phyloP scores from a whole-genome alignment of 2,113 vertebrate genomes.

The Eudyptes chrysolophus region DNA sequence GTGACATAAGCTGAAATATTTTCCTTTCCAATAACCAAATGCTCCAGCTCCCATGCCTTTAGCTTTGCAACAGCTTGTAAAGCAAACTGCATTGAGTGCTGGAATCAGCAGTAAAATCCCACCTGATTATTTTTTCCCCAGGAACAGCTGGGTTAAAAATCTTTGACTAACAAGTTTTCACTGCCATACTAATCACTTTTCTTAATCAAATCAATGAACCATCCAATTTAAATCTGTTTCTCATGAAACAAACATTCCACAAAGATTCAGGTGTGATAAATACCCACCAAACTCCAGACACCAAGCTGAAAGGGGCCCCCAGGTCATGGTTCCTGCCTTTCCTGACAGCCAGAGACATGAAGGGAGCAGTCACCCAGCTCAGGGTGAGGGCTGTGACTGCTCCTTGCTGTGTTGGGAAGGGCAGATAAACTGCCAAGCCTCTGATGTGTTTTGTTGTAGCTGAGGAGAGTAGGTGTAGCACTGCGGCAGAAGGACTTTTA shows the following conservation, averaged over 20 bases:
- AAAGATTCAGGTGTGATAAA: not conserved
- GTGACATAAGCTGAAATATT: not conserved
- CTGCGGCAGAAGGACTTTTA: not conserved
- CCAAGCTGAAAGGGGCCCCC: not conserved
- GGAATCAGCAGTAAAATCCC: not conserved
- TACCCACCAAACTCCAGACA: not conserved
- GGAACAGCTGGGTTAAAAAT: conserved; percentile 43
- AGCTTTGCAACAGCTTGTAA: not conserved
- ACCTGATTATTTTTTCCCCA: not conserved
- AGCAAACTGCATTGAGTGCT: not conserved
- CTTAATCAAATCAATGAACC: conserved; percentile 31
- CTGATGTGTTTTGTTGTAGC: not conserved
- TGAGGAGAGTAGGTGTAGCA: not conserved
- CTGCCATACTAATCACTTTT: not conserved
- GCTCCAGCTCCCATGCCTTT: not conserved
- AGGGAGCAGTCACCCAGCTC: not conserved
- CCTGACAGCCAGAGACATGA: not conserved
- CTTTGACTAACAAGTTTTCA: conserved; percentile 36
- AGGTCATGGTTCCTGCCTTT: not conserved
- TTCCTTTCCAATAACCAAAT: not conserved
- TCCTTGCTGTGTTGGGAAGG: not conserved
- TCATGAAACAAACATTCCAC: not conserved
- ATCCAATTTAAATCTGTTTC: conserved; percentile 33
- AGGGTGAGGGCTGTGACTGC: not conserved
- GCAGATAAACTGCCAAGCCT: not conserved